These are phyloP conservation scores for Pseudomyrmex dendroicus DNA, from an alignment of 1,140 invertebrate species.

Conservation along the genomic window DNA sequence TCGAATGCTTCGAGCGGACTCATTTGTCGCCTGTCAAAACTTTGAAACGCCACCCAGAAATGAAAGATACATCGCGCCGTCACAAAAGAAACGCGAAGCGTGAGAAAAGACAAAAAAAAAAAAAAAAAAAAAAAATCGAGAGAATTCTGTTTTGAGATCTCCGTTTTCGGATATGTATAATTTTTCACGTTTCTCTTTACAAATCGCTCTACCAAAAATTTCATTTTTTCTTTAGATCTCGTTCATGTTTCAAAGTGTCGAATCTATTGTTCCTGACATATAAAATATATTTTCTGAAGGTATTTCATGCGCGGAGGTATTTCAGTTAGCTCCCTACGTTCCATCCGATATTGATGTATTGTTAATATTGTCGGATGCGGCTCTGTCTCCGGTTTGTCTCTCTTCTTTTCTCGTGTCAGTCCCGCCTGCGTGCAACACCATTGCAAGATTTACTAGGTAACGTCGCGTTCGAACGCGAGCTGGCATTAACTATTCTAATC, in stretches of 20 bases:
- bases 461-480: conserved; percentile 21
- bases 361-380: conserved; percentile 13
- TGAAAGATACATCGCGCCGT: not conserved
- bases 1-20: not conserved
- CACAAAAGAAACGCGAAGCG: not conserved
- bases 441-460: conserved; percentile 47
- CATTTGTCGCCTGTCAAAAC: conserved; percentile 37
- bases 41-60: conserved; percentile 20
- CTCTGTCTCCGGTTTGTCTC: not conserved
- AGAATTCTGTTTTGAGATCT: not conserved
- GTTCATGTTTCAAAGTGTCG: conserved; percentile 6
- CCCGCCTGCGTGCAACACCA: not conserved
- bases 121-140: not conserved
- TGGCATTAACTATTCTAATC: conserved; percentile 58
- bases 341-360: conserved; percentile 29
- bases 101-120: too few species aligned
- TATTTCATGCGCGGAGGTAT: not conserved
- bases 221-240: conserved; percentile 16
- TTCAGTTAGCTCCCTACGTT: not conserved
- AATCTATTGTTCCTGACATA: conserved; percentile 28
- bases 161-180: conserved; percentile 18
- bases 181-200: conserved; percentile 26
- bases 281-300: not conserved
- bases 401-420: not conserved
- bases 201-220: not conserved